Conservation (phyloP, 2,888 invertebrate genomes). For the Trissonchulus sp. region DNA sequence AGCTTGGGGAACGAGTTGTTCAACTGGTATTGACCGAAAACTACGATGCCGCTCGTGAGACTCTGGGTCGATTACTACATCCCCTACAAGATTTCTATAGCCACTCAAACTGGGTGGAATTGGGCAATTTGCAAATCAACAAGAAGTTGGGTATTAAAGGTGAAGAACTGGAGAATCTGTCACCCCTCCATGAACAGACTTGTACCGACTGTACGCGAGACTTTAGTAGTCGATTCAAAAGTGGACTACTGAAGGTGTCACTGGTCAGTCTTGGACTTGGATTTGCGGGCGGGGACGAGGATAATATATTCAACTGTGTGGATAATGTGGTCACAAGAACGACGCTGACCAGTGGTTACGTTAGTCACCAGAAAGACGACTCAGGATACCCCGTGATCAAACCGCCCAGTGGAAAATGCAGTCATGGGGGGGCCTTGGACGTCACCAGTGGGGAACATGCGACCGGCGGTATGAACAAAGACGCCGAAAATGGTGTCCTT, state of each 20-base stretch:
- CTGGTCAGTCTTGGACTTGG: neutral
- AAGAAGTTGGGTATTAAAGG: neutral
- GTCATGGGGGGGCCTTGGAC: conserved; percentile 18
- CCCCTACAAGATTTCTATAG: conserved; percentile 13
- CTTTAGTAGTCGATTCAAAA: neutral
- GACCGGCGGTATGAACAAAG: conserved; percentile 6
- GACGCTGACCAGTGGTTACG: conserved; percentile 8
- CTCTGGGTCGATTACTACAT: neutral
- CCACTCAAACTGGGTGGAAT: conserved; percentile 9
- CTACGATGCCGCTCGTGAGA: neutral
- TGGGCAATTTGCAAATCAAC: neutral
- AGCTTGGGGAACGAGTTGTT: neutral
- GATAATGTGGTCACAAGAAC: neutral
- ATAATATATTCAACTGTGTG: conserved; percentile 20
- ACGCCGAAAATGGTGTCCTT: conserved; percentile 2
- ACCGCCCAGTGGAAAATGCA: conserved; percentile 8
- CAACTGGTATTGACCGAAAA: neutral
- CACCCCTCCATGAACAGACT: neutral
- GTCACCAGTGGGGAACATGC: neutral
- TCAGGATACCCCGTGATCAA: neutral
- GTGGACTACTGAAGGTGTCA: conserved; percentile 5
- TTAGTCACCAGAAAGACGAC: neutral
- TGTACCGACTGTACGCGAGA: neutral
- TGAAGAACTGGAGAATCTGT: neutral
- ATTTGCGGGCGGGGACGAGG: conserved; percentile 8